Base-by-base conservation (phyloP, 2,113 vertebrate species). In the Varanus salvator region DNA sequence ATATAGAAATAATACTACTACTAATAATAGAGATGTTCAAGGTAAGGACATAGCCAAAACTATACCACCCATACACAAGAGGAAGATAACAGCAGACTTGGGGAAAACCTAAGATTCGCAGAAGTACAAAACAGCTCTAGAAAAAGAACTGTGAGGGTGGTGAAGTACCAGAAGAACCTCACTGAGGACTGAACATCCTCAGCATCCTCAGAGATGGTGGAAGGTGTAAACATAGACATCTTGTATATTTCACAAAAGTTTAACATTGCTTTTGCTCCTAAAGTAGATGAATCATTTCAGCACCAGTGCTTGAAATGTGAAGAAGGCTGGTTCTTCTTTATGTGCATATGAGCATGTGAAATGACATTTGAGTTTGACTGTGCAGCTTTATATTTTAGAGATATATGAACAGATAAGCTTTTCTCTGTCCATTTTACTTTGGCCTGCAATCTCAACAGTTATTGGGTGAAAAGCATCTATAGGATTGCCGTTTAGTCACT, bases 381-480 rank as follows among this genome's bases (percentile, higher is more conserved):
- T 76, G 34, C 66, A 21, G 29, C 34, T 90, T 91, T 91, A 78
- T 85, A 90, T 5, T 85, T 75, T 82, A 75, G 87, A 89, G 8
- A 48, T 11, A 90, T n/a, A 6, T 9, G 91, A 38, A 52, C 1
- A 94, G 48, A 66, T 69, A 69, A 0, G 21, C 48, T 85, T 93
- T 89, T 50, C 60, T 90, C 94, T 88, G 71, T 69, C 60, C 91
- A 64, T 90, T 23, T 60, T 88, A 86, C 1, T 80, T 85, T 72
- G 89, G 91, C 31, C 31, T 81, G 74, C 82, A 88, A 87, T 84
- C 91, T 92, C 91, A 89, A 86, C 34, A 80, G 88, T 90, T 92
- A 90, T 68, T 90, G 27, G 89, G 89, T 93, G 76, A 92, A 93
- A 93, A 93, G 80, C 69, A 92, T 38, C 86, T 85, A 84, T 88